phyloP scores from a whole-genome alignment of 1,140 invertebrate genomes.

The Atta cephalotes region DNA sequence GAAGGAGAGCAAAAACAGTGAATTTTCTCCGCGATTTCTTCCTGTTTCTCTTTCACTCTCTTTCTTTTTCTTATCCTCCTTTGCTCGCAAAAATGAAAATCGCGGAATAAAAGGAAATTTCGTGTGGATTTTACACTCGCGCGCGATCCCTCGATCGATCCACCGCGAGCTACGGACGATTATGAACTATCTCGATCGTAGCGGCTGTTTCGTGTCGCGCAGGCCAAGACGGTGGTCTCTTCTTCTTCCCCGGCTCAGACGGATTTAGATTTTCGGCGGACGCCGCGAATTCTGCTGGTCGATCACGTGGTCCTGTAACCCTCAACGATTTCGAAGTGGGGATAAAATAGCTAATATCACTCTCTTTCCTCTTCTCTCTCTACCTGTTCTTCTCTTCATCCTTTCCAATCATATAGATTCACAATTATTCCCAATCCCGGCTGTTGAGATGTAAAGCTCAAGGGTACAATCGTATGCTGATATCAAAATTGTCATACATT shows the following conservation, averaged over 20 bases:
- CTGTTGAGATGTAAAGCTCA: neutral
- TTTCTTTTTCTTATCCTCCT: neutral
- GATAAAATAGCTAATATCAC: conserved; percentile 23
- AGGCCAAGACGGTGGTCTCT: conserved; percentile 77
- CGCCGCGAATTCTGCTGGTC: conserved; percentile 80
- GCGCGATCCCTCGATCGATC: conserved; percentile 62
- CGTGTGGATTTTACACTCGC: conserved; percentile 49
- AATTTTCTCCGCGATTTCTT: neutral
- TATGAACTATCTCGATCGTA: conserved; percentile 81
- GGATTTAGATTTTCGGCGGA: conserved; percentile 85
- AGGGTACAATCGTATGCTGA: neutral
- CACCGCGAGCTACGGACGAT: conserved; percentile 78
- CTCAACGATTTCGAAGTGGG: conserved; percentile 11
- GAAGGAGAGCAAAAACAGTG: too few relatives aligned
- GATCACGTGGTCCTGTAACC: conserved; percentile 77
- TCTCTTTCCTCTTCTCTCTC: neutral
- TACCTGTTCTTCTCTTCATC: neutral
- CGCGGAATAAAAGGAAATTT: neutral
- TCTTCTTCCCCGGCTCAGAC: conserved; percentile 79
- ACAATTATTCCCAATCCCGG: neutral
- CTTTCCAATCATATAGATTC: neutral
- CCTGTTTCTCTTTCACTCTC: neutral
- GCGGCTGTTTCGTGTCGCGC: conserved; percentile 64
- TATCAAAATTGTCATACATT: neutral
- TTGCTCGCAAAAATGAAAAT: neutral